Base-by-base conservation (phyloP, 2,888 invertebrate genomes). In the Unio pictorum region DNA sequence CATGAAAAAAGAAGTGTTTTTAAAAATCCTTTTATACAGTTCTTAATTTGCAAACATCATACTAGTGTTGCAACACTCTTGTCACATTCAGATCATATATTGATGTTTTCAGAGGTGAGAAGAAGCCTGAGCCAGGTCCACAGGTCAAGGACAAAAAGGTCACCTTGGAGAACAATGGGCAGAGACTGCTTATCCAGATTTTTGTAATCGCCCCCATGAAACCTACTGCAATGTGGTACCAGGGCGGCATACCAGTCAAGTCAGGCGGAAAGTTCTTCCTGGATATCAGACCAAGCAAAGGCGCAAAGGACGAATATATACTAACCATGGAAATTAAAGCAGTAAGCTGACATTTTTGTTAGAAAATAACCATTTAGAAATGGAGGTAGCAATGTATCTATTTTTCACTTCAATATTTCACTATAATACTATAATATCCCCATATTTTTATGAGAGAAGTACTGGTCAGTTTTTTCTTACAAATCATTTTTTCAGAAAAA, bases 121-220 rank as follows among this genome's bases (percentile, higher is more conserved):
- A 66, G 23, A 66, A 66, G 23, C 28, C 55, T 26, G 66, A 59
- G 55, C 72, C 74, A 28, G 71, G 76, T 23, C 83, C 82, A 28
- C 64, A 71, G 28, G 66, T 83, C 7, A 73, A 81, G 68, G 96
- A 96, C 90, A 97, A 97, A 68, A 94, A 96, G 83, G 94, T 97
- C 86, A 95, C 95, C 90, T 94, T 97, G 86, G 93, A 96, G 83
- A 97, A 97, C 90, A 96, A 95, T 92, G 95, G 94, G 89, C 81
- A 74, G 28, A 62, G 75, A n/a, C 79, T 86, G 8, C 71, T 85
- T 18, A 80, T 87, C 28, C 84, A 81, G 58, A 81, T 85, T 67
- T 76, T 76, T 56, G 72, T 87, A 11, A 66, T 69, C n/a, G 77
- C 83, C 8, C 69, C 75, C 11, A 71, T 72, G 20, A 81, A 78